Base-by-base conservation (phyloP, 2,797 vertebrate genomes). In the Morelia viridis region DNA sequence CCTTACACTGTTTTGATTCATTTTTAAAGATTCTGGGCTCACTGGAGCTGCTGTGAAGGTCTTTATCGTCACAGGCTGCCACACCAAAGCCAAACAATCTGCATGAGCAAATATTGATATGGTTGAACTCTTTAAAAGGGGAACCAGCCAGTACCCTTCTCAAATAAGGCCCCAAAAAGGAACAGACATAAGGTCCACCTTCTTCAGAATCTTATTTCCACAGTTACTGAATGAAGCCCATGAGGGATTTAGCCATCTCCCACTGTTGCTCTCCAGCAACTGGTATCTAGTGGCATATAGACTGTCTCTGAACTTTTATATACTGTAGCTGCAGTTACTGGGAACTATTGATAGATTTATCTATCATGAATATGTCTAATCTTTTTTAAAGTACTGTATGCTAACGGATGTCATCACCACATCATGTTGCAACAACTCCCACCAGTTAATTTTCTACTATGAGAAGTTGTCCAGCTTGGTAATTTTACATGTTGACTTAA, bases 1-100 rank as follows among this genome's bases (percentile, higher is more conserved):
- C 94, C 90, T 95, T 95, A 94, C 95, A 94, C 94, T 95, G 87
- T 57, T 91, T 93, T 96, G 94, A 96, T 95, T 95, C 89, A 92
- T 92, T 94, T 76, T 91, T 62, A 94, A 95, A 93, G 86, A 94
- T 95, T 94, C 94, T 24, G 71, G 56, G 71, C 90, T 96, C 94
- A 96, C 89, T 94, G 53, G 91, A 93, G 91, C 93, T 80, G 93
- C n/a, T n/a, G 85, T 60, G 94, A 95, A 92, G 91, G 83, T 89
- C 28, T 88, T 91, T 95, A 89, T 64, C 61, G 56, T 92, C 90
- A 91, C 41, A 96, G 91, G 84, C 84, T 80, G 57, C 28, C 26
- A 91, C 58, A 94, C 61, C 87, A 91, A 94, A 90, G 57, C 93
- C 85, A 93, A 94, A 92, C 85, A 53, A 9, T 1, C 12, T 91